Conservation (phyloP, 2,888 invertebrate genomes). For the Agelastica alni region DNA sequence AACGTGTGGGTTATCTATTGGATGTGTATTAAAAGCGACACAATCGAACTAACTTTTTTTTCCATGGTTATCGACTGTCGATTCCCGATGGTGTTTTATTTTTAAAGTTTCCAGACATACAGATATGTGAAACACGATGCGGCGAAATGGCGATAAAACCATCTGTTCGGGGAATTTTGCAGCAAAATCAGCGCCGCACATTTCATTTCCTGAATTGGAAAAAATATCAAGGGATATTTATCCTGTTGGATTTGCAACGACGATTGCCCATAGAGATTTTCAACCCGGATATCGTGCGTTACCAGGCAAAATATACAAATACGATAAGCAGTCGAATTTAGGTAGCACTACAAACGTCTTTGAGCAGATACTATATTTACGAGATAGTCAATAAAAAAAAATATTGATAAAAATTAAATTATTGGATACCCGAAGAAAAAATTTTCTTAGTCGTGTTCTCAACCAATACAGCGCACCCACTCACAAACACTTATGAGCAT, state of each 20-base stretch:
- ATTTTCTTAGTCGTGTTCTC: too few species aligned
- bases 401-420: too few species aligned
- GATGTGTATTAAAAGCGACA: background rate
- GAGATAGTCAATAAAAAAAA: too few species aligned
- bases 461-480: too few species aligned
- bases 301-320: background rate
- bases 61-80: slow-evolving; percentile 5
- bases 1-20: background rate
- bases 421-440: too few species aligned
- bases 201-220: slow-evolving; percentile 15
- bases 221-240: slow-evolving; percentile 18
- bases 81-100: slow-evolving; percentile 11
- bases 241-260: slow-evolving; percentile 10
- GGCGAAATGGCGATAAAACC: slow-evolving; percentile 11
- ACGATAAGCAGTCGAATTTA: slow-evolving; percentile 1
- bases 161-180: slow-evolving; percentile 13
- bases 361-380: too few species aligned
- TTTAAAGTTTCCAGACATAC: slow-evolving; percentile 12
- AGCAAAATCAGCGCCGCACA: slow-evolving; percentile 14
- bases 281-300: slow-evolving; percentile 4
- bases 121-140: slow-evolving; percentile 8
- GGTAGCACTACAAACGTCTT: too few species aligned
- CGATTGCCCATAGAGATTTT: slow-evolving; percentile 12
- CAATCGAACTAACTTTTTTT: slow-evolving; percentile 6
- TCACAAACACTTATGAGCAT: too few species aligned